Evolutionary conservation across 2,888 invertebrate species (phyloP), one percentile per base, ranked within the genome.

Genomic region (Aplocera efformata): DNA sequence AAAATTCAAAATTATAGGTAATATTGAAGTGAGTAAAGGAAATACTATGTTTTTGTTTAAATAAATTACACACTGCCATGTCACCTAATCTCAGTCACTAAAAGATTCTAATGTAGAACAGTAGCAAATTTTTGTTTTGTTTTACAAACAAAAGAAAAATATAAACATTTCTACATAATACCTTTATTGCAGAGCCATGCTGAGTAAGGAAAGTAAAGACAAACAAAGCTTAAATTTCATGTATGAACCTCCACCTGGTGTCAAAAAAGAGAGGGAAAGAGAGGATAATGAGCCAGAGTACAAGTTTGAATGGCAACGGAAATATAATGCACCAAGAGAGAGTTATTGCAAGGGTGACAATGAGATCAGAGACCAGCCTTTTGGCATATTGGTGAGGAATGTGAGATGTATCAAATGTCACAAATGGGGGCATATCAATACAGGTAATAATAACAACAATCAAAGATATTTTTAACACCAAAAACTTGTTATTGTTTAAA

Each of bases 251-350:
- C 99, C 99, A 21, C 98, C 99, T 10, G 99, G 99, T 30, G 95
- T 97, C 1, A 96, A 96, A 57, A 96, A 97, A 65, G 96, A 96
- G 74, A 90, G 96, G 34, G 96, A 97, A 76, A 93, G 95, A 49
- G 96, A 97, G 72, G 96, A 96, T 61, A 95, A 96, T 71, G 98
- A 98, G 71, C 96, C 96, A 0, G 98, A 99, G 64, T 98, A 96
- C 67, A 99, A 99, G 81, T 99, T 99, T 88, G 99, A 99, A 73
- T 99, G 99, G 99, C 99, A 99, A 80, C 90, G 99, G 29, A 99
- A 99, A 76, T 99, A 97, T 67, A 99, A 99, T 88, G 99, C 99
- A 3, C 99, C 99, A 0, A 90, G 99, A 76, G 99, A 99, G 84
- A 97, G 97, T 63, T 99, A 98, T 75, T 98, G 98, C 64, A 98